Base-by-base conservation (phyloP, 2,888 invertebrate species). In the Cylloceria caligata region DNA sequence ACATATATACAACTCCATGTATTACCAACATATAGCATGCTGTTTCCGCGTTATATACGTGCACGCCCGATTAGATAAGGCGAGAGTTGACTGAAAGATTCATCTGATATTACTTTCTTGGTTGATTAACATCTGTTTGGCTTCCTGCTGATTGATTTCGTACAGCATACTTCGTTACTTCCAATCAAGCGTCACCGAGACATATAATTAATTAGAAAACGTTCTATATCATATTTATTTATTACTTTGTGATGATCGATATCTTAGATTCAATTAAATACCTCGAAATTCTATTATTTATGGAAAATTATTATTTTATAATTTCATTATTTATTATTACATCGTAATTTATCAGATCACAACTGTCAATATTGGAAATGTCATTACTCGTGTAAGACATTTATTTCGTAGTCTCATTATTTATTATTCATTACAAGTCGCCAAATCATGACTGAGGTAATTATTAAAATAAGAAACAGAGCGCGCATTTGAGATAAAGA, bases 21-120 rank as follows among this genome's bases (percentile, higher is more conserved):
- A 21, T 45, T 45, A 39, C 30, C 30, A 21, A 36, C 4, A 55
- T 65, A 65, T 57, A 67, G 57, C 69, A 39, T 62, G 72, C 24
- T 55, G 39, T 62, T 21, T 39, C 7, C 27, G 24, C 19, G 42
- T 9, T 42, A 39, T 45, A 65, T 49, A 68, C 52, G 45, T 39
- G 69, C 64, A 74, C 47, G 42, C 30, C 34, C 47, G 69, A 68
- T 72, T 62, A 76, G 67, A 80, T 72, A 80, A 72, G 64, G 36
- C 69, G 64, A 21, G 55, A 24, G 47, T 16, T 49, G 49, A 5
- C 36, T 21, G 21, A 67, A 52, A 74, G 55, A 74, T 57, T 65
- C 74, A 27, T 55, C 42, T 13, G 42, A 55, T 55, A 65, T 45
- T 21, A 30, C 65, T 13, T 67, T 65, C 55, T 65, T 36, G 52